These are phyloP conservation scores for Hipposideros armiger DNA, from an alignment of 2,113 vertebrate genomes.

Conservation along the genomic window DNA sequence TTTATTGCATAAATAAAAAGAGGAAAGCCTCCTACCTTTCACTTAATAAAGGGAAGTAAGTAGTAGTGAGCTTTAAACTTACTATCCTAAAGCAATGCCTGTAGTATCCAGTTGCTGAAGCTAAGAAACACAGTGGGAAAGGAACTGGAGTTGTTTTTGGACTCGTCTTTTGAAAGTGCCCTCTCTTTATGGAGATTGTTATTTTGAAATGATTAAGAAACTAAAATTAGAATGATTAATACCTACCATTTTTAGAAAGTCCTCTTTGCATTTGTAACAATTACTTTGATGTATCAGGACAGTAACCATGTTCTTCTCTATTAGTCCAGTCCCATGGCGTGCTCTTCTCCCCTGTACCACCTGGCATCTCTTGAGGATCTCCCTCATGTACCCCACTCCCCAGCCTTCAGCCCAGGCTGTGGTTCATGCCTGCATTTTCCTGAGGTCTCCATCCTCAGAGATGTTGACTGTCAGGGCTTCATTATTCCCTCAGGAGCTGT, in stretches of 20 bases:
- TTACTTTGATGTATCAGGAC: background rate
- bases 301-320: background rate
- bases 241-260: background rate
- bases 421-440: slow-evolving; percentile 44
- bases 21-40: background rate
- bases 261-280: background rate
- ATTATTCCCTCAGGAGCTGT: slow-evolving; percentile 80
- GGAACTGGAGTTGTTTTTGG: background rate
- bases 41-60: background rate
- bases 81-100: background rate
- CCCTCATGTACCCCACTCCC: background rate
- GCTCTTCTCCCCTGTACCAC: background rate
- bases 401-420: background rate
- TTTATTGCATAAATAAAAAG: slow-evolving; percentile 20
- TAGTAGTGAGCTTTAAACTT: background rate
- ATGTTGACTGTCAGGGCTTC: slow-evolving; percentile 66
- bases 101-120: background rate
- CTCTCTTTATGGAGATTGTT: background rate
- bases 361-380: background rate
- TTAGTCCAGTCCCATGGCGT: background rate
- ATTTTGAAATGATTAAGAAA: slow-evolving; percentile 4
- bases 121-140: background rate
- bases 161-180: background rate
- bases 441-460: slow-evolving; percentile 48
- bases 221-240: background rate